Evolutionary conservation across 1,140 invertebrate species (phyloP), one percentile per base, ranked within the genome.

Genomic region (Limonius californicus): DNA sequence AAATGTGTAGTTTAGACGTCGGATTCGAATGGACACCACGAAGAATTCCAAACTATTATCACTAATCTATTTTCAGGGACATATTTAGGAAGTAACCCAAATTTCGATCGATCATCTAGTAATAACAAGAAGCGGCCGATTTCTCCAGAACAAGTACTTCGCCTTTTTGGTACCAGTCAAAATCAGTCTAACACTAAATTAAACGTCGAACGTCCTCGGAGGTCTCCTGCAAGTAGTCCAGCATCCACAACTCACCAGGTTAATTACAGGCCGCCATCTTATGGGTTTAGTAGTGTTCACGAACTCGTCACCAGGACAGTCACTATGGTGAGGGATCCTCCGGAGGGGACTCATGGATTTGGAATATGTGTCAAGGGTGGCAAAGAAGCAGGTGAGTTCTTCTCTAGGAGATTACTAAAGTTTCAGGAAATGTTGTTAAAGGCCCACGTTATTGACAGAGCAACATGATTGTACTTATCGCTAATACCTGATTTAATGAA

Each of bases 281-380:
- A 72, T 61, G 69, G 68, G 42, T 69, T 70, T 54, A 70, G 70
- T 58, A 71, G 71, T 58, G 60, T 87, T 67, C 87, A 88, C 73
- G 88, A 91, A 77, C 81, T 90, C 67, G 82, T 87, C 64, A 90
- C 90, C 60, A 81, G 89, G 68, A 92, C 89, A 60, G 87, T 92
- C 70, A 90, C 85, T 70, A 92, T 92, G 89, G 87, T 87, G 55
- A 80, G 89, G 54, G 89, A 90, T 73, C 85, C 85, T 4, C 84
- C 87, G 47, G 89, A 90, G 70, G 82, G 82, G 8, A 83, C 84
- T 23, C 89, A 91, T 75, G 91, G 91, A 55, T 93, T 92, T 76
- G 90, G 90, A 57, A 92, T 93, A 65, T 92, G 90, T 79, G 90
- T 93, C 69, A 93, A 93, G 77, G 91, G 90, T 69, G 90, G 91